These are phyloP conservation scores for Jaculus jaculus DNA, from an alignment of 2,113 vertebrate species.

Conservation along the genomic window DNA sequence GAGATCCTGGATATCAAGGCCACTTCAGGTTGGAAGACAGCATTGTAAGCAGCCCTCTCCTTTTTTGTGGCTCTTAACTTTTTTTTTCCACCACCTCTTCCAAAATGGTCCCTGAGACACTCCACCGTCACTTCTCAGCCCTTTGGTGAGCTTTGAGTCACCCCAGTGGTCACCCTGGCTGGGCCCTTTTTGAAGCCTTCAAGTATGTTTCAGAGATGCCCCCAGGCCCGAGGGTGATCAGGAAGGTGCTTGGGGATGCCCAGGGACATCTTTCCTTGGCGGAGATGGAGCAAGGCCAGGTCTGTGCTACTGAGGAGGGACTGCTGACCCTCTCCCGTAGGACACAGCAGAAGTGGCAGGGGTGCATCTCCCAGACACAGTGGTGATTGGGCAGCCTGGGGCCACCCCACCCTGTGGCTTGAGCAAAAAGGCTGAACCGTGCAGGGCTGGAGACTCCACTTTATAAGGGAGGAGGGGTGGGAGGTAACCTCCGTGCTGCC, in stretches of 20 bases:
- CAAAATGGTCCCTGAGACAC: too few relatives aligned
- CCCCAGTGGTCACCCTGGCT: too few relatives aligned
- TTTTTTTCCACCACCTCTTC: too few relatives aligned
- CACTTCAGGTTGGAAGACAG: too few relatives aligned
- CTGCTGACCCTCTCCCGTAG: neutral
- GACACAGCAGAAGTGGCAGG: neutral
- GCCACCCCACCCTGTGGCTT: accelerated
- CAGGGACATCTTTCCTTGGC: slow-evolving; percentile 26
- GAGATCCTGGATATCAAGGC: too few relatives aligned
- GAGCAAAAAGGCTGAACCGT: neutral
- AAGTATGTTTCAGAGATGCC: neutral
- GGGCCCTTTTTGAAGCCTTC: neutral
- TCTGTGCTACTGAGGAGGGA: neutral
- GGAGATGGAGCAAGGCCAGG: neutral
- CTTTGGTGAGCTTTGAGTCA: too few relatives aligned
- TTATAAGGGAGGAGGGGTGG: neutral
- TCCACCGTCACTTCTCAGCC: too few relatives aligned
- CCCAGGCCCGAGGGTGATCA: slow-evolving; percentile 15
- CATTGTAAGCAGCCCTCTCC: too few relatives aligned
- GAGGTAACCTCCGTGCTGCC: neutral
- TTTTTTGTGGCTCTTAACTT: too few relatives aligned
- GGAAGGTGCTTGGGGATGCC: neutral
- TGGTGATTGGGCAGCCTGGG: neutral
- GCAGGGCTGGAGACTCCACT: neutral
- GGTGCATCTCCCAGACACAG: neutral